phyloP scores from a whole-genome alignment of 2,888 invertebrate species.

The Parapristionchus giblindavisi region DNA sequence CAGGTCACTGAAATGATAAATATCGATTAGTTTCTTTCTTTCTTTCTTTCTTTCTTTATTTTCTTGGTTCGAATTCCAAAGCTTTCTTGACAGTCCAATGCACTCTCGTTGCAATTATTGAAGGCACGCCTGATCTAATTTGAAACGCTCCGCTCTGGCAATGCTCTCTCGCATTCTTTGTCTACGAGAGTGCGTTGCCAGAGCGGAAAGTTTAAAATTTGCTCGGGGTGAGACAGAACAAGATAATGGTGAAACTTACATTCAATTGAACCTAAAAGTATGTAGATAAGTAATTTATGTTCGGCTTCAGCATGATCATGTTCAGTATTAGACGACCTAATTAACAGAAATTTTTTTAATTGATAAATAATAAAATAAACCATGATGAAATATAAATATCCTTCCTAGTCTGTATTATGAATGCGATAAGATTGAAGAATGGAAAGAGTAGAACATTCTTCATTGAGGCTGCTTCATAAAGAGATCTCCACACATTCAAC shows the following conservation, averaged over 20 bases:
- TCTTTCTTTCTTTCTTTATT: too few relatives aligned
- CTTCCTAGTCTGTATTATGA: slow-evolving; percentile 88
- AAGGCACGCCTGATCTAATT: too few relatives aligned
- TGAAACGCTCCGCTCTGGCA: too few relatives aligned
- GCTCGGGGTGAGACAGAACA: too few relatives aligned
- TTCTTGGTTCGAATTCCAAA: too few relatives aligned
- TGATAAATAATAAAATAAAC: not conserved
- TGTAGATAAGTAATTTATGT: not conserved
- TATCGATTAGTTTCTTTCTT: too few relatives aligned
- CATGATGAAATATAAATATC: slow-evolving; percentile 70
- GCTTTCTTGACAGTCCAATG: too few relatives aligned
- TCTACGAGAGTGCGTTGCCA: too few relatives aligned
- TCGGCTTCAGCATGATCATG: not conserved
- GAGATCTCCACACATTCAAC: slow-evolving; percentile 76
- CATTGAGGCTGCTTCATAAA: not conserved
- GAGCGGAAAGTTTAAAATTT: too few relatives aligned
- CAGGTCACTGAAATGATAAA: slow-evolving; percentile 45
- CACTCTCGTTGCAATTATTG: too few relatives aligned
- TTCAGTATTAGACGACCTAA: not conserved
- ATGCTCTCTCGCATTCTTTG: too few relatives aligned
- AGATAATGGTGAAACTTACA: not conserved
- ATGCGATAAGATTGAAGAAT: slow-evolving; percentile 71
- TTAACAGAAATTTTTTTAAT: not conserved
- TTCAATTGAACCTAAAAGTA: not conserved
- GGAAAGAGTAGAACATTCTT: not conserved